Evolutionary conservation across 2,888 invertebrate genomes (phyloP), one percentile per base, ranked within the genome.

Genomic region (Drosophila mercatorum): DNA sequence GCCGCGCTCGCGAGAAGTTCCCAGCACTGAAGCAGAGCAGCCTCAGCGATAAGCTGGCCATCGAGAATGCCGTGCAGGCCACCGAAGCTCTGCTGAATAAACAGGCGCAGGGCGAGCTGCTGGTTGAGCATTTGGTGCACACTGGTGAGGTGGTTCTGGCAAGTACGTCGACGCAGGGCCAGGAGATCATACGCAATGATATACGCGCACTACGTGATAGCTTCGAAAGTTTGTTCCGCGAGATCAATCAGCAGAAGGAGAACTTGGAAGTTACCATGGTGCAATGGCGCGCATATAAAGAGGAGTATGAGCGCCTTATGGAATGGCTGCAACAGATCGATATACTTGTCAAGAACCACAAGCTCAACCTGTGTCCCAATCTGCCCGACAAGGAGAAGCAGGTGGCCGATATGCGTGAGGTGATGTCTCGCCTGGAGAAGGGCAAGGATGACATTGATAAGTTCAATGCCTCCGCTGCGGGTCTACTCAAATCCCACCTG

Each of bases 261-360:
- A 96, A 97, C 91, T 92, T 98, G 26, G 97, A 97, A 93, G 95
- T 95, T 3, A 97, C 96, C 4, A 95, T 97, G 68, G 94, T 94
- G 60, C 96, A 97, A 89, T 97, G 97, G 97, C 95, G 97, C 63
- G 96, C 97, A 72, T 98, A 97, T 93, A 98, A 98, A 92, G 98
- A 98, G 90, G 98, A 98, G 92, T 97, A 97, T 90, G 98, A 98
- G 91, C 95, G 97, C 70, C 93, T 98, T 17, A 97, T 97, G 58
- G 98, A 98, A 92, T 98, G 98, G 98, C 92, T 98, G 38, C 98
- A 98, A 89, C 97, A 98, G 92, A 97, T 97, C 88, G 97, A 98
- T 86, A 97, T 97, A 84, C 94, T 97, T 10, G 96, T 97, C 12
- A 98, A 98, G 91, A 97, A 97, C 65, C 97, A 98, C 86, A 98